These are phyloP conservation scores for Drosophila hawaiiensis DNA, from an alignment of 2,888 invertebrate genomes.

Conservation along the genomic window DNA sequence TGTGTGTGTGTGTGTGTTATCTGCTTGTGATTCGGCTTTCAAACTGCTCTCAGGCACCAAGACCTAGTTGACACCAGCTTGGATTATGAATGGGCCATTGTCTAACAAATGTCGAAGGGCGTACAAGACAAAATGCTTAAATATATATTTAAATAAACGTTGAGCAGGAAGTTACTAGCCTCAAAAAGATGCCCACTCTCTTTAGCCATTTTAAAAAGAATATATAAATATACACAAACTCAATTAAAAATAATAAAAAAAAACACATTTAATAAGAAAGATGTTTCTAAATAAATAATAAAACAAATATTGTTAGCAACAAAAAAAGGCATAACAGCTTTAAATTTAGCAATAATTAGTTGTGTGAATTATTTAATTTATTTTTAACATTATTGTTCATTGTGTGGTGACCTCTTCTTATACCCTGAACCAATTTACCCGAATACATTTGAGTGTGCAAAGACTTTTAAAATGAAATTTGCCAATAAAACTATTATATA, in stretches of 20 bases:
- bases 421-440: neutral
- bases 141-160: neutral
- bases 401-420: neutral
- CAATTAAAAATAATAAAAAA: neutral
- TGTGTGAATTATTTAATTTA: neutral
- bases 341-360: neutral
- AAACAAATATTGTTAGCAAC: neutral
- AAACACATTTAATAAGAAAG: neutral
- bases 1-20: conserved; percentile 1
- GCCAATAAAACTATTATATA: neutral
- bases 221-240: neutral
- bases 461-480: neutral
- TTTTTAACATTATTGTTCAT: neutral
- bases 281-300: neutral
- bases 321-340: neutral
- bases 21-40: neutral
- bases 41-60: neutral
- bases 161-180: neutral
- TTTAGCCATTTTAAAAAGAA: neutral
- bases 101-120: conserved; percentile 17
- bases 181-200: neutral
- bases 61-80: conserved; percentile 16
- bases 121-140: conserved; percentile 1
- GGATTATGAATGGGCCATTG: conserved; percentile 16
- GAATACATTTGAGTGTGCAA: neutral